Conservation (phyloP, 2,888 invertebrate species). For the Amiota mariae region DNA sequence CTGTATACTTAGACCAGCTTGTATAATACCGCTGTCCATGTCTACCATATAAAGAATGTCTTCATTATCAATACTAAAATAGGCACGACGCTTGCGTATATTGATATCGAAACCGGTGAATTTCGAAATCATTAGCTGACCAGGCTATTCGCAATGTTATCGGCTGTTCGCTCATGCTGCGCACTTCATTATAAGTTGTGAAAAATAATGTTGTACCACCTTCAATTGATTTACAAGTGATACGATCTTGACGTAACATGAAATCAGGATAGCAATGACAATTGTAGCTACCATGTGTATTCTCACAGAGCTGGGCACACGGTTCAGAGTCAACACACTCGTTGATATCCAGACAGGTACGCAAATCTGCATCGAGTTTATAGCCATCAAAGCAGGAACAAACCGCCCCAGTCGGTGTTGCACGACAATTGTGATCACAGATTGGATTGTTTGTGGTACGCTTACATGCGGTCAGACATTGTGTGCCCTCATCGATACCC, state of each 20-base stretch:
- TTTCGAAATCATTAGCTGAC: conserved; percentile 73
- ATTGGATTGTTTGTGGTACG: conserved; percentile 48
- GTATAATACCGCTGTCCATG: conserved; percentile 65
- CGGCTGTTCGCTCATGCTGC: conserved; percentile 74
- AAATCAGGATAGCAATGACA: conserved; percentile 71
- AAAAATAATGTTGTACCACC: conserved; percentile 76
- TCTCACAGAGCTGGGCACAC: conserved; percentile 79
- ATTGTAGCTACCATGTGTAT: conserved; percentile 67
- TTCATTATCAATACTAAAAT: conserved; percentile 74
- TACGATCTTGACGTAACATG: conserved; percentile 76
- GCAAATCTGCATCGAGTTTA: conserved; percentile 74
- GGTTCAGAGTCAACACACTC: conserved; percentile 78
- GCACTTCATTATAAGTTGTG: conserved; percentile 76
- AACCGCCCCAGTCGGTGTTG: conserved; percentile 79
- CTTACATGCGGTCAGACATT: conserved; percentile 76
- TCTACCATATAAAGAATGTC: conserved; percentile 73
- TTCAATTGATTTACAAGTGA: conserved; percentile 80
- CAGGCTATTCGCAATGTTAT: conserved; percentile 69
- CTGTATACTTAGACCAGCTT: conserved; percentile 70
- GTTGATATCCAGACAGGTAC: conserved; percentile 80
- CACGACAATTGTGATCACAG: conserved; percentile 77
- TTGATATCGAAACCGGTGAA: conserved; percentile 77
- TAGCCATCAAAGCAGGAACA: conserved; percentile 81
- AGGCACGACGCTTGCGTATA: conserved; percentile 72
- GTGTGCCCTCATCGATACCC: conserved; percentile 81